Conservation (phyloP, 2,888 invertebrate species). For the Orthosia incerta region DNA sequence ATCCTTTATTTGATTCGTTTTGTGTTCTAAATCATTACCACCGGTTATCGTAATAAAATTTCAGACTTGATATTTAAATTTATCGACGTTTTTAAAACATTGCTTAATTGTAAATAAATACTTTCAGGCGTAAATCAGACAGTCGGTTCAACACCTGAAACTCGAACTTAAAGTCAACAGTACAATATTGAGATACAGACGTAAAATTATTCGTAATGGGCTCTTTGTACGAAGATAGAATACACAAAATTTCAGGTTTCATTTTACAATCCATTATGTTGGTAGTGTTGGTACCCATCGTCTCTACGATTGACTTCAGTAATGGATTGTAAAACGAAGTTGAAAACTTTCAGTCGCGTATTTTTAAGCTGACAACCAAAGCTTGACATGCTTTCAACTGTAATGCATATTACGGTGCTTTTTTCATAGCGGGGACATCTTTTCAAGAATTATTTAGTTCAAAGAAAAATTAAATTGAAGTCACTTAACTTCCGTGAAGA, state of each 20-base stretch:
- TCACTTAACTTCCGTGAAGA: no score
- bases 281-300: conserved; percentile 9
- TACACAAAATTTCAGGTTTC: conserved; percentile 39
- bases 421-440: neutral
- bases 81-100: conserved; percentile 3
- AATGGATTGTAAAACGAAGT: conserved; percentile 12
- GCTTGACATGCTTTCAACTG: conserved; percentile 7
- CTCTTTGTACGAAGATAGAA: conserved; percentile 24
- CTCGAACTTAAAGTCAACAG: neutral
- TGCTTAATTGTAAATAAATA: conserved; percentile 15
- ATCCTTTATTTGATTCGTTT: conserved; percentile 10
- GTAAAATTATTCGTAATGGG: conserved; percentile 19
- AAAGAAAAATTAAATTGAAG: neutral
- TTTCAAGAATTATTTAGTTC: neutral
- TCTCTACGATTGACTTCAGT: conserved; percentile 27
- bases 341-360: conserved; percentile 11
- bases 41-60: conserved; percentile 7
- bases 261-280: conserved; percentile 46
- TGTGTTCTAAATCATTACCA: conserved; percentile 11
- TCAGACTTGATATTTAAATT: neutral
- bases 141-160: neutral
- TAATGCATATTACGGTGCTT: conserved; percentile 16
- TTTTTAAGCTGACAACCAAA: conserved; percentile 16
- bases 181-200: conserved; percentile 30
- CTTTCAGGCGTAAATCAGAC: conserved; percentile 5